phyloP scores from a whole-genome alignment of 2,797 vertebrate genomes.

The Lagocephalus sceleratus region DNA sequence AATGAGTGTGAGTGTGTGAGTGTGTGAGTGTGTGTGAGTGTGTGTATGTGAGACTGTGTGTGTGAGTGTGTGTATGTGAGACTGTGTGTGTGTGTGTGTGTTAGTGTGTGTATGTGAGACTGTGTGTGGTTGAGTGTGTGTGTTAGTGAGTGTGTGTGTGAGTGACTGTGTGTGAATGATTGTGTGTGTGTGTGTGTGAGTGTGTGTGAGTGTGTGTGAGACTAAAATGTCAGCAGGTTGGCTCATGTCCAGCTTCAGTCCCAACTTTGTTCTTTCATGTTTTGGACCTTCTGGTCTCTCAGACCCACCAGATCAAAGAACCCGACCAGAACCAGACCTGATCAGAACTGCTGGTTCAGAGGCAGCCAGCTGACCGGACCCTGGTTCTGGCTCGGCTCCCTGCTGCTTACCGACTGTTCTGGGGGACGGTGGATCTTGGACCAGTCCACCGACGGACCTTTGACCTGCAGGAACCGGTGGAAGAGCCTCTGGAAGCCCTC shows the following conservation, averaged over 20 bases:
- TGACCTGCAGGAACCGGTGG: conserved; percentile 94
- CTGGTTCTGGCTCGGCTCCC: background rate
- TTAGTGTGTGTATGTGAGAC: conserved; percentile 15
- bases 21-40: too few species aligned
- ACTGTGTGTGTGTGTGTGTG: conserved; percentile 4
- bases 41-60: background rate
- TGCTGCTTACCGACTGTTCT: conserved; percentile 86
- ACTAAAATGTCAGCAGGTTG: conserved; percentile 31
- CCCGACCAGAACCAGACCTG: background rate
- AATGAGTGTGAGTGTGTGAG: background rate
- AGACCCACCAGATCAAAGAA: too few species aligned
- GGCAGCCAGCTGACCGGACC: background rate
- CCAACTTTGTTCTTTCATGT: conserved; percentile 37
- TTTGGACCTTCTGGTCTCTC: conserved; percentile 5
- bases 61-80: conserved; percentile 13
- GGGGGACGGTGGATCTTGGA: conserved; percentile 91
- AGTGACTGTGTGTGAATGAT: too few species aligned
- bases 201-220: conserved; percentile 9
- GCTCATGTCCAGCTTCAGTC: conserved; percentile 29
- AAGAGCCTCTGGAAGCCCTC: conserved; percentile 93
- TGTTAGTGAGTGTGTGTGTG: background rate
- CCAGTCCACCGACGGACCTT: conserved; percentile 94
- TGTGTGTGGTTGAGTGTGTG: too few species aligned
- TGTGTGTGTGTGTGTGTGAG: background rate
- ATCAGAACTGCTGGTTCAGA: background rate